Conservation (phyloP, 2,797 vertebrate species). For the Molossus alvarezi region DNA sequence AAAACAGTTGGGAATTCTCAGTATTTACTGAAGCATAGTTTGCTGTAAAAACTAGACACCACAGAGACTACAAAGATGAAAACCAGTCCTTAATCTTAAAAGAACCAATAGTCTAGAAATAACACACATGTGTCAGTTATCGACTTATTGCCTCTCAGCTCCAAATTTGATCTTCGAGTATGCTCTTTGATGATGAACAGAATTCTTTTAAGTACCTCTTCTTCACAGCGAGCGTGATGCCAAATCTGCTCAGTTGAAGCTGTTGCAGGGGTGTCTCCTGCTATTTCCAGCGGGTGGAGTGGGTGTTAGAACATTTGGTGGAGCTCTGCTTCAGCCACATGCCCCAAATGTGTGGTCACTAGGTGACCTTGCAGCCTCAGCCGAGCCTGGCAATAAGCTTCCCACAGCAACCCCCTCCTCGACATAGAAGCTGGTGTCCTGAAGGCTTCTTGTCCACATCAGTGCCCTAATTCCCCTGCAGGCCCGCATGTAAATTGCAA, state of each 20-base stretch:
- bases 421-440: neutral
- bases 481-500: neutral
- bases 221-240: neutral
- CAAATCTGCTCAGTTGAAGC: neutral
- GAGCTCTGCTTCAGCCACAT: neutral
- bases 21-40: constrained; percentile 6
- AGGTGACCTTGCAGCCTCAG: neutral
- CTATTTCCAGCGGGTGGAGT: neutral
- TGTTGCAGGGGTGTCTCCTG: neutral
- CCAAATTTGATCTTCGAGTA: neutral
- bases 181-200: neutral
- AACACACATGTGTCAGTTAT: neutral
- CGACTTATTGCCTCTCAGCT: neutral
- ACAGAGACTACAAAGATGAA: constrained; percentile 20
- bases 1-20: neutral
- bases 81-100: neutral
- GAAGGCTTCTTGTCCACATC: neutral
- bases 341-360: neutral
- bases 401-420: neutral
- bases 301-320: neutral
- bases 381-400: neutral
- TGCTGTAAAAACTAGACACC: neutral
- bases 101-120: neutral
- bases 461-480: neutral
- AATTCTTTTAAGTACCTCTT: neutral